These are phyloP conservation scores for Oriolus oriolus DNA, from an alignment of 2,113 vertebrate genomes.

Conservation along the genomic window DNA sequence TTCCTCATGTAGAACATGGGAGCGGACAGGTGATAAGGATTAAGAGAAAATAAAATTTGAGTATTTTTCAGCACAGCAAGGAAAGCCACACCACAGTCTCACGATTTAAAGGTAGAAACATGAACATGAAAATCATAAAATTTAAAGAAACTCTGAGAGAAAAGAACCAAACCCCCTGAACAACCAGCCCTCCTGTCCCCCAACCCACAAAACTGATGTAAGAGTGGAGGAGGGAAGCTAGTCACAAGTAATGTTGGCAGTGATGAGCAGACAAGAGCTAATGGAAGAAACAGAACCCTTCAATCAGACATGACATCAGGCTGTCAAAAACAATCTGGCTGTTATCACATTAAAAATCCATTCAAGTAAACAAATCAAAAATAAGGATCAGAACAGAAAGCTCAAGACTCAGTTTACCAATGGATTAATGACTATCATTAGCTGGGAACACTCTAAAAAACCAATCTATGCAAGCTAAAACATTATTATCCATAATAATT, in stretches of 20 bases:
- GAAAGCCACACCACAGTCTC: slow-evolving; percentile 43
- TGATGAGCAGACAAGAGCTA: neutral
- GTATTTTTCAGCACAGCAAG: slow-evolving; percentile 36
- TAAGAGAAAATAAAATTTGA: slow-evolving; percentile 47
- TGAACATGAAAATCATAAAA: neutral
- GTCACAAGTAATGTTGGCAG: slow-evolving; percentile 1
- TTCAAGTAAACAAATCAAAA: slow-evolving; percentile 33
- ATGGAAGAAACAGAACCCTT: slow-evolving; percentile 57
- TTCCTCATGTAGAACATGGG: neutral
- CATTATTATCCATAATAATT: neutral
- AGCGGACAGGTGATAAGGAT: slow-evolving; percentile 65
- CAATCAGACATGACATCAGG: slow-evolving; percentile 19
- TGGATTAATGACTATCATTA: neutral
- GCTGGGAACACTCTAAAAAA: neutral
- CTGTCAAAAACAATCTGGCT: slow-evolving; percentile 27
- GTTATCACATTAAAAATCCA: slow-evolving; percentile 44
- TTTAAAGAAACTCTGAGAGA: neutral
- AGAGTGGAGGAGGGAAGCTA: neutral
- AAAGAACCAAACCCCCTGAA: neutral
- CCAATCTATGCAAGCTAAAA: neutral
- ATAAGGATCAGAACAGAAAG: neutral
- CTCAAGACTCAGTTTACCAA: neutral
- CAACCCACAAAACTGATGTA: neutral
- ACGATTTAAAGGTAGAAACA: slow-evolving; percentile 49
- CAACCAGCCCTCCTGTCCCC: neutral